phyloP scores from a whole-genome alignment of 2,113 vertebrate genomes.

The Oenanthe oenanthe region DNA sequence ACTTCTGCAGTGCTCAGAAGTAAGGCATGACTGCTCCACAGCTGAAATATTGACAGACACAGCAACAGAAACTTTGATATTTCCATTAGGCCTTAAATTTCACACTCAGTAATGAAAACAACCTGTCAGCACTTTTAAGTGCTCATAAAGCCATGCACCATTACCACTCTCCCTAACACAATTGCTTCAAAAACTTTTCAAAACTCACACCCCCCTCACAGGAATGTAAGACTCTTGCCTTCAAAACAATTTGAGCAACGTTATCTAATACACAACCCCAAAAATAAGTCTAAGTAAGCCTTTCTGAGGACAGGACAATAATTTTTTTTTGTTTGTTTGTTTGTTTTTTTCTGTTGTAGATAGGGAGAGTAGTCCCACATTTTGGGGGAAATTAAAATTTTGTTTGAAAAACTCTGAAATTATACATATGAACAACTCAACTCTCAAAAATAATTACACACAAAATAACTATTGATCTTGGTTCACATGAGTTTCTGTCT shows the following conservation, averaged over 20 bases:
- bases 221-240: neutral
- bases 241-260: neutral
- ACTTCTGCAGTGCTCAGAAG: neutral
- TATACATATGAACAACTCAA: neutral
- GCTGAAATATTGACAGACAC: neutral
- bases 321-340: neutral
- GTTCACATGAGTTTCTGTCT: neutral
- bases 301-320: neutral
- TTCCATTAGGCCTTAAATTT: conserved; percentile 3
- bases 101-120: conserved; percentile 2
- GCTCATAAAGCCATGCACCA: neutral
- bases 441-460: neutral
- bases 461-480: neutral
- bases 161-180: neutral
- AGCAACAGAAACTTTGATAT: neutral
- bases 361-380: neutral
- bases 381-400: neutral
- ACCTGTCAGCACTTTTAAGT: neutral
- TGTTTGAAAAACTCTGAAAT: neutral
- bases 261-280: neutral
- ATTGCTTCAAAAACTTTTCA: neutral
- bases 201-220: neutral
- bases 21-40: neutral
- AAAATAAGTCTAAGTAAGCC: neutral
- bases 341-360: neutral